Conservation (phyloP, 2,888 invertebrate genomes). For the Anthoptus insignis region DNA sequence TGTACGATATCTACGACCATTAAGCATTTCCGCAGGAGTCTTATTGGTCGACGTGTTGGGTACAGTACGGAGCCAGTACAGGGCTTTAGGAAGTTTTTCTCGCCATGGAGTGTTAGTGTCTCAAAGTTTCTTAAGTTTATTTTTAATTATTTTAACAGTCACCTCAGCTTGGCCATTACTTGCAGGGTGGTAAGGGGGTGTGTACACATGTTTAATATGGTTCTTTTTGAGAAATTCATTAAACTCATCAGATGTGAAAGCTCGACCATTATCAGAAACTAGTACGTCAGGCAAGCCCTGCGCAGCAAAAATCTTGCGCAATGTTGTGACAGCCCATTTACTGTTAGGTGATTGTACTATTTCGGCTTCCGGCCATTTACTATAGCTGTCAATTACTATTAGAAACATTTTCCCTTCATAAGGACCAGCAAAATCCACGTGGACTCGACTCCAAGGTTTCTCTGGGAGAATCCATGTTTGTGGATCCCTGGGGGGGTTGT, state of each 20-base stretch:
- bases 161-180: constrained; percentile 44
- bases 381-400: constrained; percentile 35
- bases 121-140: neutral
- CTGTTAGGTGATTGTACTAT: constrained; percentile 26
- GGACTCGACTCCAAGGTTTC: constrained; percentile 15
- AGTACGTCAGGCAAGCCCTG: constrained; percentile 33
- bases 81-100: constrained; percentile 37
- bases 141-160: constrained; percentile 38
- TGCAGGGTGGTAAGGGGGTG: constrained; percentile 44
- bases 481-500: constrained; percentile 3
- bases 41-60: constrained; percentile 39
- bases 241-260: constrained; percentile 40
- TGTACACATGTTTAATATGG: constrained; percentile 37
- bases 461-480: neutral
- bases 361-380: constrained; percentile 37
- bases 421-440: constrained; percentile 41
- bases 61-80: constrained; percentile 33
- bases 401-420: constrained; percentile 35
- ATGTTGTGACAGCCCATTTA: constrained; percentile 22
- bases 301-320: constrained; percentile 26
- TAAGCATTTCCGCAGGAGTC: constrained; percentile 43
- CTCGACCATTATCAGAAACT: constrained; percentile 19
- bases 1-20: constrained; percentile 21
- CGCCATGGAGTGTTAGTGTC: neutral
- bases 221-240: constrained; percentile 30